These are phyloP conservation scores for Mugil cephalus DNA, from an alignment of 2,113 vertebrate genomes.

Conservation along the genomic window DNA sequence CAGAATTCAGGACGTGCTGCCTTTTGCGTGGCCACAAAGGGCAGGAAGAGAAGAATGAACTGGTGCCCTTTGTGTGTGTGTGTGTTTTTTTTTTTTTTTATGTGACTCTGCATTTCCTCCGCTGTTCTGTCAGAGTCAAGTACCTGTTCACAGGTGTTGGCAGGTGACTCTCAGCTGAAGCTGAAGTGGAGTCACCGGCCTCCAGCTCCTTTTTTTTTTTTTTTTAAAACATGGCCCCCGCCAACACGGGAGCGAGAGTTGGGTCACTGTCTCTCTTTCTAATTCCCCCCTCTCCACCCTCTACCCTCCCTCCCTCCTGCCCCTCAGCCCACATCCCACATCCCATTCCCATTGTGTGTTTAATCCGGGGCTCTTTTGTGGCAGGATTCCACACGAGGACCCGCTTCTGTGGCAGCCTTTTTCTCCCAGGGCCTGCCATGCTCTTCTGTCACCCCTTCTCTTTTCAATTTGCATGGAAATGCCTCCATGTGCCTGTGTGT, in stretches of 20 bases:
- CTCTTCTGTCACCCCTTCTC: slow-evolving; percentile 80
- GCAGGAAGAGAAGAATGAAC: slow-evolving; percentile 3
- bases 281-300: slow-evolving; percentile 16
- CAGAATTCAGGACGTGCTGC: slow-evolving; percentile 47
- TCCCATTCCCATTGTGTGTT: slow-evolving; percentile 84
- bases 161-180: not conserved
- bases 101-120: slow-evolving; percentile 49
- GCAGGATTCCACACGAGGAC: slow-evolving; percentile 85
- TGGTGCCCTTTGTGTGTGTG: too few relatives aligned
- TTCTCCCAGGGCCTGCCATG: slow-evolving; percentile 77
- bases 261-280: slow-evolving; percentile 58
- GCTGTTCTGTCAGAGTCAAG: slow-evolving; percentile 17
- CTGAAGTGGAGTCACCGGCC: slow-evolving; percentile 31
- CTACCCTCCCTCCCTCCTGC: slow-evolving; percentile 36
- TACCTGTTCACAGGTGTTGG: slow-evolving; percentile 59
- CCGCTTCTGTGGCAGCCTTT: slow-evolving; percentile 77
- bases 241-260: slow-evolving; percentile 41
- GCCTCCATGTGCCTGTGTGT: slow-evolving; percentile 69
- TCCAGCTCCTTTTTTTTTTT: slow-evolving; percentile 6
- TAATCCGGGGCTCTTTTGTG: slow-evolving; percentile 85
- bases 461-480: slow-evolving; percentile 87
- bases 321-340: slow-evolving; percentile 72
- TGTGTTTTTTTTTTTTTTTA: slow-evolving; percentile 24
- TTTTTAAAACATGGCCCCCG: slow-evolving; percentile 34
- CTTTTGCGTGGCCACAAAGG: slow-evolving; percentile 32